A percentile compares a stretch with the other conserved stretches of the same genome.
phyloP scores from a whole-genome alignment of 2,113 vertebrate species.

The rabbit (Oryctolagus cuniculus) region mOryCun1.1 NC_091439.1:108982001-108982500 shows the following conservation, averaged over 20 bases:
- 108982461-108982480: not conserved
- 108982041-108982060: not conserved
- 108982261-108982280: not conserved
- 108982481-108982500: not conserved
- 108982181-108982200: not conserved
- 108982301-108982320: not conserved
- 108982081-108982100: not conserved
- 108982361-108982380: not conserved
- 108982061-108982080: not conserved
- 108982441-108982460: not conserved
- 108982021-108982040: not conserved
- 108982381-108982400: not conserved
- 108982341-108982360: not conserved
- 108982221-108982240: not conserved
- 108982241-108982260: not conserved
- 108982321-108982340: not conserved
- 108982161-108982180: not conserved
- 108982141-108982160: not conserved
- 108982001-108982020: not conserved
- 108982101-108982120: not conserved
- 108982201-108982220: not conserved
- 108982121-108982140: not conserved
- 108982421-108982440: not conserved
- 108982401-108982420: not conserved
- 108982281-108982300: not conserved